A percentile compares a stretch with the other conserved stretches of the same genome.
Evolutionary conservation across 2,113 vertebrate species (phyloP).

Genomic region (Phycodurus eques): DNA sequence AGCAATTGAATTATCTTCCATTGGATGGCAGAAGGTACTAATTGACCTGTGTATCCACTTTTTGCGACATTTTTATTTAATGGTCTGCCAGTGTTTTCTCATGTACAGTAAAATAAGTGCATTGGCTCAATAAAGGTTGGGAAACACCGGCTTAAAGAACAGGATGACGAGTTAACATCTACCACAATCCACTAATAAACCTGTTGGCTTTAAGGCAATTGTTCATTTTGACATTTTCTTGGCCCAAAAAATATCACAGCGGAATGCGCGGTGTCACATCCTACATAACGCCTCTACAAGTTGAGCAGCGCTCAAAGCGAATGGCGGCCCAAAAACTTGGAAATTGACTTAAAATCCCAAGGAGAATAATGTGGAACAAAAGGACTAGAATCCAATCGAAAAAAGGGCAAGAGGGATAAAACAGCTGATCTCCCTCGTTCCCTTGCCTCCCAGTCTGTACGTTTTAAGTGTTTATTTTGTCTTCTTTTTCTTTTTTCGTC

Average conservation of each 20-base stretch:
- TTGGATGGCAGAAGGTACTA: too few species aligned
- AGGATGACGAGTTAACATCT: background rate
- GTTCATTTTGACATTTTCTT: background rate
- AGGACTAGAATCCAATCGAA: background rate
- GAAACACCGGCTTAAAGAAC: background rate
- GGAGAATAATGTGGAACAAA: background rate
- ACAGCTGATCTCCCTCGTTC: background rate
- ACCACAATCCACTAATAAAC: background rate
- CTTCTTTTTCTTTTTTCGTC: too few species aligned
- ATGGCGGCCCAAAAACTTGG: background rate
- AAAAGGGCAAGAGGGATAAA: background rate
- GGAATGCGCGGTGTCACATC: background rate
- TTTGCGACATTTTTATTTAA: background rate
- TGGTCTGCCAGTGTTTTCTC: background rate
- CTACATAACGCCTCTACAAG: background rate
- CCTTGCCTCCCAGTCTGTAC: too few species aligned
- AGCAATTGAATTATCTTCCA: background rate
- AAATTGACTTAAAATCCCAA: slow-evolving; percentile 1
- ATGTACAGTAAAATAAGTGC: background rate
- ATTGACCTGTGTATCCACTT: too few species aligned
- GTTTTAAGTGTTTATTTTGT: too few species aligned
- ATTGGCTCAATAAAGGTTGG: background rate
- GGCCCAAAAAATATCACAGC: background rate
- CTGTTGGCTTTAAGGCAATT: background rate
- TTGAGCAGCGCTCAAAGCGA: background rate